Percentiles rank a stretch among this genome's conserved stretches.
phyloP scores from a whole-genome alignment of 2,888 invertebrate genomes.

The Pristionchus arcanus region DNA sequence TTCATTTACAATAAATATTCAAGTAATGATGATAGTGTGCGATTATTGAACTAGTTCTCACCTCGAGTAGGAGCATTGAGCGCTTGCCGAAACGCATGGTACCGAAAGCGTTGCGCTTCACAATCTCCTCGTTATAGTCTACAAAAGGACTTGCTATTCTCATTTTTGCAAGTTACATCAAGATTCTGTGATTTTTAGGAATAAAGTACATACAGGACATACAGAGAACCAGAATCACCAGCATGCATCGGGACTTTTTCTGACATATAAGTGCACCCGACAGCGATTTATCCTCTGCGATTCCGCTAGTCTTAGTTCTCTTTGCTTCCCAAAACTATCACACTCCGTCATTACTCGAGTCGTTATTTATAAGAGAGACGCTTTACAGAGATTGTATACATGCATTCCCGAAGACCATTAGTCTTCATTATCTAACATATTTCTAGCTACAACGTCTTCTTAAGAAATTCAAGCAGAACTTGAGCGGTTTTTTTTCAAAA shows the following conservation, averaged over 20 bases:
- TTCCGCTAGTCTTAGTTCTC: background rate
- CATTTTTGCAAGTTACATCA: background rate
- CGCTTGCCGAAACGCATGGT: conserved; percentile 71
- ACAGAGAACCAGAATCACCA: background rate
- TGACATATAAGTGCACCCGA: background rate
- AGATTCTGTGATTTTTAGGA: background rate
- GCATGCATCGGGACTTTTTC: background rate
- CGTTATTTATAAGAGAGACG: background rate
- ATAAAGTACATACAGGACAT: background rate
- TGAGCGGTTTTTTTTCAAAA: too few species aligned
- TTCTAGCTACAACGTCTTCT: too few species aligned
- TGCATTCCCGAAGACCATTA: too few species aligned
- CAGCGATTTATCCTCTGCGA: background rate
- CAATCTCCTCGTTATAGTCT: background rate
- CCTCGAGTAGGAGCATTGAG: background rate
- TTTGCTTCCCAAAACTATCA: background rate
- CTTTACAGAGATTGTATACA: background rate
- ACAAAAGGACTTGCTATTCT: background rate
- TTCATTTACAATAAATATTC: too few species aligned
- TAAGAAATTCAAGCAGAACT: too few species aligned
- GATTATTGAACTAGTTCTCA: background rate
- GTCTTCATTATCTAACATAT: too few species aligned
- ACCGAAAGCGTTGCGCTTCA: conserved; percentile 59
- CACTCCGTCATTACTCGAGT: background rate
- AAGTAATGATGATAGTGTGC: too few species aligned